These are phyloP conservation scores for Clinocottus analis DNA, from an alignment of 2,113 vertebrate genomes.

Conservation along the genomic window DNA sequence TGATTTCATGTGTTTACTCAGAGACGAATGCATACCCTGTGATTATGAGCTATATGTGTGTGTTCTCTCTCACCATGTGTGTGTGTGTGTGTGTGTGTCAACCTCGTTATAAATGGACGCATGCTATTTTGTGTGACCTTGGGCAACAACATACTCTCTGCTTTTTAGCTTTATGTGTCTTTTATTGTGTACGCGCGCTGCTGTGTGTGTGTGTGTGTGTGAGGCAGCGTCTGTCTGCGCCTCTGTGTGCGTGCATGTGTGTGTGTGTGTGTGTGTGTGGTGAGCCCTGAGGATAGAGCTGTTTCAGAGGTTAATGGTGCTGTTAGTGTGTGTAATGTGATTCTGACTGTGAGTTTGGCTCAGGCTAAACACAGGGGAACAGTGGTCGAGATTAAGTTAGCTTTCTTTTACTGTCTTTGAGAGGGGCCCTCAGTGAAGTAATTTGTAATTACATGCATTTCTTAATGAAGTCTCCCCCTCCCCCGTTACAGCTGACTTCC, in stretches of 20 bases:
- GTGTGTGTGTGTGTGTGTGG: conserved; percentile 27
- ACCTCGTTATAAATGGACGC: conserved; percentile 38
- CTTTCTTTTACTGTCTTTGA: conserved; percentile 77
- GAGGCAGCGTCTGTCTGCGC: conserved; percentile 27
- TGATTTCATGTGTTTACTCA: conserved; percentile 73
- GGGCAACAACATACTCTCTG: conserved; percentile 36
- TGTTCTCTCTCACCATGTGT: conserved; percentile 35
- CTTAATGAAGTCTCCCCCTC: conserved; percentile 76
- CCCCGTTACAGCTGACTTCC: conserved; percentile 69
- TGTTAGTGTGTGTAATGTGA: conserved; percentile 85
- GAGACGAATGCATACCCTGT: conserved; percentile 49
- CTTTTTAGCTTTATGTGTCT: conserved; percentile 58
- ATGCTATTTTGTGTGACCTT: conserved; percentile 56
- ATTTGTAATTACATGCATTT: conserved; percentile 82
- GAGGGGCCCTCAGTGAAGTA: conserved; percentile 74
- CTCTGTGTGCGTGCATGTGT: conserved; percentile 30
- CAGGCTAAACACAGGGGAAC: conserved; percentile 75
- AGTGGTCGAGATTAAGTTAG: conserved; percentile 82
- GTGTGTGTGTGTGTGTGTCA: conserved; percentile 33
- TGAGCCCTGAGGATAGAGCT: conserved; percentile 74
- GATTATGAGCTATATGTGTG: conserved; percentile 64
- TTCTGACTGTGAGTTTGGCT: conserved; percentile 83
- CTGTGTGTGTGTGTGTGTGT: conserved; percentile 39
- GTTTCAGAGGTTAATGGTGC: conserved; percentile 82
- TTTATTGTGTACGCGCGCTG: conserved; percentile 51